Evolutionary conservation across 2,888 invertebrate species (phyloP).

Genomic region (Mimachlamys varia): DNA sequence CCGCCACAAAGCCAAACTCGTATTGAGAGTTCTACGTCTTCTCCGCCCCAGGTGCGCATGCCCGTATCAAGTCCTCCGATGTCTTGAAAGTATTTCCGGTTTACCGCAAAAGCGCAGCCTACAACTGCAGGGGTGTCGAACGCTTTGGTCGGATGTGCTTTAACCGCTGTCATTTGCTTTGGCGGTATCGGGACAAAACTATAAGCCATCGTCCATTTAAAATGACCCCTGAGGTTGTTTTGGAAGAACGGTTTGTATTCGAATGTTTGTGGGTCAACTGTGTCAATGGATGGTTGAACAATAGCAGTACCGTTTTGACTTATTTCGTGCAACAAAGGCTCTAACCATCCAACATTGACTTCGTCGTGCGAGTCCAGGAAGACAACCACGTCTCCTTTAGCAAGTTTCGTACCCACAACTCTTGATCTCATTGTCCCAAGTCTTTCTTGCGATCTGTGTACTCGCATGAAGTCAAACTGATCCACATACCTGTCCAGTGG

Average conservation of each 20-base stretch:
- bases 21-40: conserved; percentile 50
- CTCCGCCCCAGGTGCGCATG: conserved; percentile 47
- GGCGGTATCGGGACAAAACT: conserved; percentile 45
- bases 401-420: conserved; percentile 41
- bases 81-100: neutral
- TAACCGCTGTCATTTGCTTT: neutral
- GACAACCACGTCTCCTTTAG: conserved; percentile 45
- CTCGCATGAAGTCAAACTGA: conserved; percentile 38
- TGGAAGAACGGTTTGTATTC: conserved; percentile 46
- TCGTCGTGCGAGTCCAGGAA: conserved; percentile 49
- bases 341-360: conserved; percentile 48
- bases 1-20: conserved; percentile 52
- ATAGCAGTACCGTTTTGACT: conserved; percentile 43
- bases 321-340: conserved; percentile 48
- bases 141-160: conserved; percentile 43
- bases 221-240: conserved; percentile 47
- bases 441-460: conserved; percentile 38
- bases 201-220: conserved; percentile 48
- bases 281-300: conserved; percentile 46
- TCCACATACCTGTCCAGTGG: conserved; percentile 42
- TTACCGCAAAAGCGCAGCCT: conserved; percentile 36
- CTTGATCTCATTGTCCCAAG: conserved; percentile 49
- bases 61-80: conserved; percentile 43
- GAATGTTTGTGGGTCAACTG: conserved; percentile 44
- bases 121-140: conserved; percentile 45